A percentile compares a stretch with the other conserved stretches of the same genome.
Evolutionary conservation across 2,113 vertebrate species (phyloP).

Genomic region (Daubentonia madagascariensis): DNA sequence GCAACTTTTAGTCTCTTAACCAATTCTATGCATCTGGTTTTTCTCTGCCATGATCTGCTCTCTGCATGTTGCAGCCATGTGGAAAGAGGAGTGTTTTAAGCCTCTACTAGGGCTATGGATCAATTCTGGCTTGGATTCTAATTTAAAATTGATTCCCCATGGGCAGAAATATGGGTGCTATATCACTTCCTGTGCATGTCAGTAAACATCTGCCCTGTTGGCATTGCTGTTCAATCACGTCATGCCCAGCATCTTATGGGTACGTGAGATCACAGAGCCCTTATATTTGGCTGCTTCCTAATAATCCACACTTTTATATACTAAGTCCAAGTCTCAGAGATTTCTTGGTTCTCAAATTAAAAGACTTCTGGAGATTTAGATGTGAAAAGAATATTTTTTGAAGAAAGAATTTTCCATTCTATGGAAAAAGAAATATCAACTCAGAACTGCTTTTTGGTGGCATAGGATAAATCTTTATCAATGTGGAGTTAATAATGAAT

Average conservation of each 20-base stretch:
- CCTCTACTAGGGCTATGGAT: background rate
- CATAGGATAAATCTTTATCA: background rate
- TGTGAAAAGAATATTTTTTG: background rate
- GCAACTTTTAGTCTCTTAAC: background rate
- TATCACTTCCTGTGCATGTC: background rate
- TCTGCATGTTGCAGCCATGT: background rate
- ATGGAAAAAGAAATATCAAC: background rate
- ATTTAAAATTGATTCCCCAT: background rate
- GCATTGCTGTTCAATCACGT: accelerated
- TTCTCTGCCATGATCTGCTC: background rate
- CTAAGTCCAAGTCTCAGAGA: background rate
- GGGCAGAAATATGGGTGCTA: background rate
- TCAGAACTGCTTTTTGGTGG: background rate
- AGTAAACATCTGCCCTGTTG: background rate
- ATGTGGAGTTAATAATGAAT: background rate
- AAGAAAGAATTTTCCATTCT: background rate
- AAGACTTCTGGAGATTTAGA: background rate
- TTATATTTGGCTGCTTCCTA: background rate
- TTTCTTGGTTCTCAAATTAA: background rate
- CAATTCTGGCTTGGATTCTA: background rate
- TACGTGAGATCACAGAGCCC: background rate
- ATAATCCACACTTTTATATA: background rate
- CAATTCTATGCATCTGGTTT: background rate
- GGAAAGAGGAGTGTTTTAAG: background rate
- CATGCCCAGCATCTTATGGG: accelerated